phyloP scores from a whole-genome alignment of 2,797 vertebrate species.

The Monodelphis domestica region DNA sequence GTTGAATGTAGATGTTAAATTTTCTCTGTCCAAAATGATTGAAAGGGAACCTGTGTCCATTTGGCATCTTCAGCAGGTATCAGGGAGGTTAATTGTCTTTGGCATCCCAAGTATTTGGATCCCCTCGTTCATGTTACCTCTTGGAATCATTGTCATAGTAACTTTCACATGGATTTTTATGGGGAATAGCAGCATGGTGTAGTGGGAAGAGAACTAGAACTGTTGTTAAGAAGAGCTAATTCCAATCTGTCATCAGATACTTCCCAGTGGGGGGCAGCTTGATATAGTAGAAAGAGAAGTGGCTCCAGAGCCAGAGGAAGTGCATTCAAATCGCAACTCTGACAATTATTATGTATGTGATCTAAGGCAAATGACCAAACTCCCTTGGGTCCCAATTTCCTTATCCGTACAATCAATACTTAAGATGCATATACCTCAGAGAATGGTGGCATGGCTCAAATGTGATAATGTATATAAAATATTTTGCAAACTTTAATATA shows the following conservation, averaged over 20 bases:
- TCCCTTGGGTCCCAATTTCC: neutral
- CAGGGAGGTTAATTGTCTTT: conserved; percentile 82
- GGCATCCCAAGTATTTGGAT: conserved; percentile 67
- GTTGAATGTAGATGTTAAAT: conserved; percentile 79
- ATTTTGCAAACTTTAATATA: neutral
- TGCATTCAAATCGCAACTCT: neutral
- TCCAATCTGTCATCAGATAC: neutral
- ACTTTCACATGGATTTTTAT: conserved; percentile 4
- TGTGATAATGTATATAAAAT: neutral
- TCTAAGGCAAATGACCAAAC: too few species aligned
- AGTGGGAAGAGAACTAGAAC: neutral
- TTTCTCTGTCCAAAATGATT: conserved; percentile 76
- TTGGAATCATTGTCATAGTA: conserved; percentile 18
- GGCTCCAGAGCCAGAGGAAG: neutral
- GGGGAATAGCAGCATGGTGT: neutral
- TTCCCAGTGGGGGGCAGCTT: neutral
- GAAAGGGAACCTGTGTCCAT: conserved; percentile 68
- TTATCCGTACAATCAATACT: neutral
- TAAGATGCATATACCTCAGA: neutral
- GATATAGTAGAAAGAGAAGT: neutral
- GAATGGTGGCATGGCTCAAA: neutral
- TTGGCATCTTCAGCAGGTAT: conserved; percentile 77
- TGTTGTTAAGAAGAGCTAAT: neutral
- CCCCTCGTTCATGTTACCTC: neutral
- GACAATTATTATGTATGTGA: neutral